A percentile compares a stretch with the other conserved stretches of the same genome.
phyloP scores from a whole-genome alignment of 2,797 vertebrate genomes.

The Pygocentrus nattereri region DNA sequence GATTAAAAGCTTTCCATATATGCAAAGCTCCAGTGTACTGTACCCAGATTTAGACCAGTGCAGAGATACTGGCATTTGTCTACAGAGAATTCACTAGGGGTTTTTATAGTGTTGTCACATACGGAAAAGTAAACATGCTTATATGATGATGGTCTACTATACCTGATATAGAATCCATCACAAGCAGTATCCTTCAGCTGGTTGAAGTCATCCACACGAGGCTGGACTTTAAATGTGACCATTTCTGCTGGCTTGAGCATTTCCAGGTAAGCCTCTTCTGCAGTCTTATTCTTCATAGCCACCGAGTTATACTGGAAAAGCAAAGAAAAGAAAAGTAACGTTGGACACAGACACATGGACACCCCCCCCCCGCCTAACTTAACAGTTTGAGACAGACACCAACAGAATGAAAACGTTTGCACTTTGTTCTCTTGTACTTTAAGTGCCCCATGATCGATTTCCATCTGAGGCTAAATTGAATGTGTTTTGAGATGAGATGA shows the following conservation, averaged over 20 bases:
- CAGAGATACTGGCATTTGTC: slow-evolving; percentile 48
- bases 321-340: neutral
- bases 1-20: slow-evolving; percentile 66
- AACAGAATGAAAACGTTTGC: slow-evolving; percentile 1
- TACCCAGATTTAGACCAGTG: slow-evolving; percentile 64
- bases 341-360: neutral
- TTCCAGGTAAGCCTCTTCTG: slow-evolving; percentile 95
- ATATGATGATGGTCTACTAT: slow-evolving; percentile 17
- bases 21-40: slow-evolving; percentile 20
- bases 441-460: slow-evolving; percentile 36
- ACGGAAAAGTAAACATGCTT: slow-evolving; percentile 14
- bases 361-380: too few species aligned
- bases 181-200: slow-evolving; percentile 89
- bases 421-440: slow-evolving; percentile 20
- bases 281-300: slow-evolving; percentile 90
- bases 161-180: slow-evolving; percentile 97
- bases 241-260: slow-evolving; percentile 93
- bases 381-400: neutral
- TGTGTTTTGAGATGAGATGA: slow-evolving; percentile 21
- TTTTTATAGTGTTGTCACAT: slow-evolving; percentile 22
- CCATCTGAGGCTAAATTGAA: slow-evolving; percentile 33
- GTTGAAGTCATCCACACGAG: slow-evolving; percentile 89
- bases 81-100: slow-evolving; percentile 40
- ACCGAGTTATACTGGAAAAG: slow-evolving; percentile 89
- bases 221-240: slow-evolving; percentile 88